Base-by-base conservation (phyloP, 1,140 invertebrate genomes). In the Saccostrea glomerata region DNA sequence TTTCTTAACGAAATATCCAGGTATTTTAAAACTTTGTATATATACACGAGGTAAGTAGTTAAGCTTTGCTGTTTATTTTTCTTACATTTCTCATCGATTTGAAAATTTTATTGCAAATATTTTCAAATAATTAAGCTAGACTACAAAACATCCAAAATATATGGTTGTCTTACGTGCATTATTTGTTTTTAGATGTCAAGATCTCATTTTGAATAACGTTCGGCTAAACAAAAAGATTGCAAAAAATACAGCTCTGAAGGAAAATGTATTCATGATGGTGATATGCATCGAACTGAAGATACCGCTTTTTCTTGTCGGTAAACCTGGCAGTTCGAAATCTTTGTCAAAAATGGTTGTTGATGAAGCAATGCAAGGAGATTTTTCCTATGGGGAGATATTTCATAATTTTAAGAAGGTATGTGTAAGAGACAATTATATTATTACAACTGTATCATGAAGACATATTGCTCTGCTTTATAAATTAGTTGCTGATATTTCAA, bases 311-410 rank as follows among this genome's bases (percentile, higher is more conserved):
- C 90, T 94, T 54, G 93, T 94, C n/a, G 94, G 94, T 17, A 94
- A 94, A 89, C 94, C 94, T 60, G 94, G 94, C 15, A 94, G 93
- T 84, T 94, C 93, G 17, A 94, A 94, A 88, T 94, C 94, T n/a
- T 90, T 94, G 73, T 92, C 94, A n/a, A 94, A 93, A 70, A 91
- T 91, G 25, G 92, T 94, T 86, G 93, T 94, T 9, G 56, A 58
- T 85, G 89, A 15, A 92, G 93, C 88, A 91, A 90, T 36, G 92
- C 94, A 92, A 90, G 93, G 86, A 93, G 93, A 87, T 82, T 13
- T 58, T 11, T 58, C 56, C 56, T 17, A 58, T 17, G 56, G 56
- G 15, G 15, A 58, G 15, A 85, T 58, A 73, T 89, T 15, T 87
- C 93, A 11, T 84, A 89, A 73, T 87, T 87, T 54, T 66, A 88